phyloP scores from a whole-genome alignment of 1,140 invertebrate genomes.

The Drosophila chauvacae region DNA sequence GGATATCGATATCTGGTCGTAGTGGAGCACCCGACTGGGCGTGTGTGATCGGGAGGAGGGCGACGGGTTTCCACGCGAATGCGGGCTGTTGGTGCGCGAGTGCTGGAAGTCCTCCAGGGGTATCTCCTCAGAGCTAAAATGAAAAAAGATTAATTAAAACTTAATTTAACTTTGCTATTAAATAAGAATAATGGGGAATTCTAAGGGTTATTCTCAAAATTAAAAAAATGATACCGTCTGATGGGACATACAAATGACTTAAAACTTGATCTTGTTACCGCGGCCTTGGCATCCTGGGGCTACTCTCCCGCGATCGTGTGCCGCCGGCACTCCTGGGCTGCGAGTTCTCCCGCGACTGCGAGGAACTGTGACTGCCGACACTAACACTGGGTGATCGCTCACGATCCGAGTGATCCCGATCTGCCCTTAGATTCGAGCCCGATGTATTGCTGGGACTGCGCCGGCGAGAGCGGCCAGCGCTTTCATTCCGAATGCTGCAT shows the following conservation, averaged over 20 bases:
- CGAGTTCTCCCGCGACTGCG: conserved; percentile 73
- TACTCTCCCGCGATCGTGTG: conserved; percentile 88
- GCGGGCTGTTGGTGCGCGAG: conserved; percentile 81
- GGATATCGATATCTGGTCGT: conserved; percentile 84
- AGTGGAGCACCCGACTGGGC: conserved; percentile 79
- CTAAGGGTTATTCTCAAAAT: not conserved
- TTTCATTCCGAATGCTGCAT: conserved; percentile 80
- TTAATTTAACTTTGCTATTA: not conserved
- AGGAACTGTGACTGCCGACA: conserved; percentile 67
- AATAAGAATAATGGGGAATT: not conserved
- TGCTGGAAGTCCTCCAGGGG: conserved; percentile 91
- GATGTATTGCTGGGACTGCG: conserved; percentile 69
- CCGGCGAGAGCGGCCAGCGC: conserved; percentile 72
- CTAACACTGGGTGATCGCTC: conserved; percentile 72
- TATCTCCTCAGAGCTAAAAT: conserved; percentile 90
- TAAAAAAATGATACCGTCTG: not conserved
- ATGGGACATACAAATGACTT: conserved; percentile 10
- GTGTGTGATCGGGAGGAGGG: conserved; percentile 79
- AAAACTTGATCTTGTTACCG: conserved; percentile 64
- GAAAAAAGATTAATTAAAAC: not conserved
- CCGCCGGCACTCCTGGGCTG: conserved; percentile 72
- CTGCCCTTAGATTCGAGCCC: conserved; percentile 41
- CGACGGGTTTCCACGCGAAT: conserved; percentile 64
- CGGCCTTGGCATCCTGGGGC: conserved; percentile 89
- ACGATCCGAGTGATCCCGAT: conserved; percentile 34